Evolutionary conservation across 2,888 invertebrate species (phyloP).

Genomic region (Empis livida): DNA sequence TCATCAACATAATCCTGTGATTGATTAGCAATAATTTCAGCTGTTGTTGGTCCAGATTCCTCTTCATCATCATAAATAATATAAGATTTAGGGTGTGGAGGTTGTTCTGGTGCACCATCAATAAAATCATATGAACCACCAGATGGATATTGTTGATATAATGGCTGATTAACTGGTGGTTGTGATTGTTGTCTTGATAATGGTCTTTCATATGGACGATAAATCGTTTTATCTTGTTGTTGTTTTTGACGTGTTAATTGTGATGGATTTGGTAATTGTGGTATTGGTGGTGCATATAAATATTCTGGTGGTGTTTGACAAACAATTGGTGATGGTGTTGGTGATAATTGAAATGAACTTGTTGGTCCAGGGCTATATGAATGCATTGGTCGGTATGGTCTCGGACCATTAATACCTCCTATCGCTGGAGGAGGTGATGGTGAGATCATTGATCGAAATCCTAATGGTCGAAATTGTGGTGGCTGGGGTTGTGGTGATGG

Average conservation of each 20-base stretch:
- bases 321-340: conserved; percentile 45
- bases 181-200: conserved; percentile 17
- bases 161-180: conserved; percentile 24
- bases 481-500: conserved; percentile 20
- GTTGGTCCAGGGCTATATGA: conserved; percentile 22
- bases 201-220: conserved; percentile 25
- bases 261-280: conserved; percentile 23
- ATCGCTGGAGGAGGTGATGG: conserved; percentile 22
- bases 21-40: conserved; percentile 85
- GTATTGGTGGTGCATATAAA: conserved; percentile 42
- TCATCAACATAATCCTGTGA: conserved; percentile 92
- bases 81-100: conserved; percentile 49
- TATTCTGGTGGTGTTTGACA: conserved; percentile 49
- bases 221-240: conserved; percentile 17
- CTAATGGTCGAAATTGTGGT: conserved; percentile 1
- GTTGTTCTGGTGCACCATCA: conserved; percentile 65
- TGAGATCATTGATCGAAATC: conserved; percentile 12
- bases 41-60: conserved; percentile 71
- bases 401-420: conserved; percentile 27
- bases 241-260: conserved; percentile 33
- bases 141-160: conserved; percentile 25
- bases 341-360: conserved; percentile 37
- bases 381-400: conserved; percentile 37
- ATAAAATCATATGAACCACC: conserved; percentile 24
- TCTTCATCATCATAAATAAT: conserved; percentile 51